Percentiles rank a stretch among this genome's conserved stretches.
Evolutionary conservation across 2,113 vertebrate species (phyloP).

Genomic region (Todiramphus saurophagus): DNA sequence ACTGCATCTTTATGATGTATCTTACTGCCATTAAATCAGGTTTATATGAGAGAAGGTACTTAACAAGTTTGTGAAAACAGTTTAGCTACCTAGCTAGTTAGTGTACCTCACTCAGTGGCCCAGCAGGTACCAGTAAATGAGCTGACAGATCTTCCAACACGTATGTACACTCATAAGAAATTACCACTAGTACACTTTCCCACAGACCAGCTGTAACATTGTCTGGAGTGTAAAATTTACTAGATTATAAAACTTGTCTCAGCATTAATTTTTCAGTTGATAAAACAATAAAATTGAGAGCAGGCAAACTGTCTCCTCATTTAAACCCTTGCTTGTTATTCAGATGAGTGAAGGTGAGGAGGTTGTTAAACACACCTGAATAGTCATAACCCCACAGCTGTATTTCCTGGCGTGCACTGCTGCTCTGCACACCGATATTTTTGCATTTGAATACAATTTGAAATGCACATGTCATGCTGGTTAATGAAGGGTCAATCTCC

Average conservation of each 20-base stretch:
- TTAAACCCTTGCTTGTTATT: neutral
- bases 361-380: neutral
- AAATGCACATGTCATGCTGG: neutral
- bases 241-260: neutral
- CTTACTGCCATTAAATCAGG: neutral
- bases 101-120: neutral
- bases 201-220: neutral
- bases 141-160: neutral
- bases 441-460: neutral
- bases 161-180: neutral
- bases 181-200: neutral
- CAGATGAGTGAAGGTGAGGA: neutral
- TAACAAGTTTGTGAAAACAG: neutral
- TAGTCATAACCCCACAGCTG: neutral
- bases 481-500: neutral
- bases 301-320: neutral
- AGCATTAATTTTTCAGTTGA: neutral
- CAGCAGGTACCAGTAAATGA: neutral
- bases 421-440: neutral
- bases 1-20: neutral
- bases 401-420: neutral
- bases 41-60: neutral
- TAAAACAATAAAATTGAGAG: slow-evolving; percentile 10
- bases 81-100: neutral
- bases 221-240: neutral